phyloP scores from a whole-genome alignment of 2,797 vertebrate species.

The Chaetodon trifasciatus region DNA sequence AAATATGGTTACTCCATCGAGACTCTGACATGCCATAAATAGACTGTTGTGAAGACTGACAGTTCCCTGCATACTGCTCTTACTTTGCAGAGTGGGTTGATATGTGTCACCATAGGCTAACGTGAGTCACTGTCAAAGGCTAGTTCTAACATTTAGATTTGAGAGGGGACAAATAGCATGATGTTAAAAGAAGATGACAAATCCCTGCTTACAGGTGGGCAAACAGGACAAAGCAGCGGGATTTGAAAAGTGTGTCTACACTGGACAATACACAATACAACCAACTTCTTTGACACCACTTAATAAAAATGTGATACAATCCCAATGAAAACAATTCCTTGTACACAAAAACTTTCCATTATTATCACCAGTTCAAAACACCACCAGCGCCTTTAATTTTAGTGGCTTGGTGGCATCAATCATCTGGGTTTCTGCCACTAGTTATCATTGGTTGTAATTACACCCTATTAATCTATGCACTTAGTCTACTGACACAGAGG shows the following conservation, averaged over 20 bases:
- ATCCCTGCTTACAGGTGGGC: neutral
- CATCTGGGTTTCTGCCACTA: neutral
- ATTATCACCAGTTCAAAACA: neutral
- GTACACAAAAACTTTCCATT: neutral
- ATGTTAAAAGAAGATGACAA: conserved; percentile 17
- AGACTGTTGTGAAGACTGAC: conserved; percentile 42
- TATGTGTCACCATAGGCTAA: conserved; percentile 40
- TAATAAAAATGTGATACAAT: neutral
- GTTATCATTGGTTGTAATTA: conserved; percentile 22
- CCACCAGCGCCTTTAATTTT: neutral
- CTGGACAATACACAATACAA: neutral
- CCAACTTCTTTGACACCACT: neutral
- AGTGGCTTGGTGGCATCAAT: conserved; percentile 7
- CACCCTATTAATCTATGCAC: conserved; percentile 23
- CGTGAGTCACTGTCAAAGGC: conserved; percentile 42
- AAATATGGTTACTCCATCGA: conserved; percentile 8
- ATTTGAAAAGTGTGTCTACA: neutral
- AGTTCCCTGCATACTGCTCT: conserved; percentile 50
- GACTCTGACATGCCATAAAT: conserved; percentile 37
- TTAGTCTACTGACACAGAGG: conserved; percentile 15
- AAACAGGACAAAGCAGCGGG: neutral
- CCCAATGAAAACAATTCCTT: neutral
- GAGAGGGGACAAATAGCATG: neutral
- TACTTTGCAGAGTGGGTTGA: conserved; percentile 43
- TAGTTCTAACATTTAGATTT: conserved; percentile 21